A percentile compares a stretch with the other conserved stretches of the same genome.
These are phyloP conservation scores for Drosophila cardini DNA, from an alignment of 1,140 invertebrate genomes.

Conservation along the genomic window DNA sequence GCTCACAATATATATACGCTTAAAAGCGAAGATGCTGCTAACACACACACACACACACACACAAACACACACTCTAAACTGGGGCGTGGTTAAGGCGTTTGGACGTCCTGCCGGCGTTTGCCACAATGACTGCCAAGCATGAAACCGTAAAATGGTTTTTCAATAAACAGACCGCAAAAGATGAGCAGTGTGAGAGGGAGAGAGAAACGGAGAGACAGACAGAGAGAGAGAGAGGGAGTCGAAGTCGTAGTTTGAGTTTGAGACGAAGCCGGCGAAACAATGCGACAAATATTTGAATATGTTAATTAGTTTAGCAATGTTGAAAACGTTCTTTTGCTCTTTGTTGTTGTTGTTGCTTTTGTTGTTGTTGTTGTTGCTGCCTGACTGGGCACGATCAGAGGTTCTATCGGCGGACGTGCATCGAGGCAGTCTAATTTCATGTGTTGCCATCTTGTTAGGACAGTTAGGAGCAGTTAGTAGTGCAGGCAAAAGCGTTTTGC, in stretches of 20 bases:
- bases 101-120: slow-evolving; percentile 19
- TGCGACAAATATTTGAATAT: slow-evolving; percentile 83
- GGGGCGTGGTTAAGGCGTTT: slow-evolving; percentile 59
- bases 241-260: not conserved
- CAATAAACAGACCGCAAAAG: slow-evolving; percentile 61
- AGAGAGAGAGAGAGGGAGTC: not conserved
- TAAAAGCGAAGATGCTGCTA: slow-evolving; percentile 40
- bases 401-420: slow-evolving; percentile 78
- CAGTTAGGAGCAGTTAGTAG: slow-evolving; percentile 50
- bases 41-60: not conserved
- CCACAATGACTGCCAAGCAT: slow-evolving; percentile 76
- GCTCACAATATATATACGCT: slow-evolving; percentile 37
- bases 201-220: not conserved
- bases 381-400: slow-evolving; percentile 66
- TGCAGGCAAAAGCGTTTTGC: slow-evolving; percentile 67
- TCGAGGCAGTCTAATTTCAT: slow-evolving; percentile 81
- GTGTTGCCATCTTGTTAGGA: slow-evolving; percentile 79
- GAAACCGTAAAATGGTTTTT: slow-evolving; percentile 82
- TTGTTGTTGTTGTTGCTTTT: slow-evolving; percentile 48
- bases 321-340: slow-evolving; percentile 28
- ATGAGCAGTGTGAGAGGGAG: not conserved
- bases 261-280: slow-evolving; percentile 64
- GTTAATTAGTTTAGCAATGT: slow-evolving; percentile 71
- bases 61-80: slow-evolving; percentile 43
- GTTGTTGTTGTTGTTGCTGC: slow-evolving; percentile 21